These are phyloP conservation scores for Chiridota heheva DNA, from an alignment of 35 echinoderm and acorn worm genomes.

Conservation along the genomic window DNA sequence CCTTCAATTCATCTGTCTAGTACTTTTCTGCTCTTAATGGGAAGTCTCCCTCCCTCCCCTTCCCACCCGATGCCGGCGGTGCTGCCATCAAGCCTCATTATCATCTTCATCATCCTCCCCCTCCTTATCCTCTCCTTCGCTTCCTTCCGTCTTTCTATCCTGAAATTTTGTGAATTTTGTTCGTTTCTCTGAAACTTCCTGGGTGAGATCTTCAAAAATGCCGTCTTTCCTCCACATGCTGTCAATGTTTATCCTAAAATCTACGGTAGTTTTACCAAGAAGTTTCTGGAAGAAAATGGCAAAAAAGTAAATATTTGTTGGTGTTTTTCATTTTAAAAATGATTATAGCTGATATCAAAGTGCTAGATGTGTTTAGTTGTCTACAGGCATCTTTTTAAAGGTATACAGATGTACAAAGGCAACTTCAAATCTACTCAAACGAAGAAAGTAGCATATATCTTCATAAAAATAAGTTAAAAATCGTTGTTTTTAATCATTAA, in stretches of 20 bases:
- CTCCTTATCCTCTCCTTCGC: too few relatives aligned
- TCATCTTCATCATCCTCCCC: too few relatives aligned
- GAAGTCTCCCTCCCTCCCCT: too few relatives aligned
- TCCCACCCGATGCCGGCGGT: too few relatives aligned
- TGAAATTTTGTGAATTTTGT: too few relatives aligned
- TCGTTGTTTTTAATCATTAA: too few relatives aligned
- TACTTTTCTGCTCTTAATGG: conserved; percentile 12
- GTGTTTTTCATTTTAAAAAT: not conserved
- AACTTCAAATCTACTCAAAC: not conserved
- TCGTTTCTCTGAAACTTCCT: too few relatives aligned
- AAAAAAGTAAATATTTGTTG: not conserved
- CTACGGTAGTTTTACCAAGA: conserved; percentile 66
- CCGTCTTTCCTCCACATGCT: conserved; percentile 79
- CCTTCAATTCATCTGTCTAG: conserved; percentile 10
- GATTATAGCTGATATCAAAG: not conserved
- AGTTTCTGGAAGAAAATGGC: conserved; percentile 69
- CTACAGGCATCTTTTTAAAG: not conserved
- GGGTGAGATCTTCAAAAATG: conserved; percentile 64
- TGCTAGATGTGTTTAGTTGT: not conserved
- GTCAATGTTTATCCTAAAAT: conserved; percentile 66
- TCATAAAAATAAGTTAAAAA: too few relatives aligned
- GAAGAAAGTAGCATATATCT: not conserved
- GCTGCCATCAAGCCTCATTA: too few relatives aligned
- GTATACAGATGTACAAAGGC: not conserved
- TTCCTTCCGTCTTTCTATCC: too few relatives aligned